Evolutionary conservation across 1,140 invertebrate genomes (phyloP).

Genomic region (Atta colombica): DNA sequence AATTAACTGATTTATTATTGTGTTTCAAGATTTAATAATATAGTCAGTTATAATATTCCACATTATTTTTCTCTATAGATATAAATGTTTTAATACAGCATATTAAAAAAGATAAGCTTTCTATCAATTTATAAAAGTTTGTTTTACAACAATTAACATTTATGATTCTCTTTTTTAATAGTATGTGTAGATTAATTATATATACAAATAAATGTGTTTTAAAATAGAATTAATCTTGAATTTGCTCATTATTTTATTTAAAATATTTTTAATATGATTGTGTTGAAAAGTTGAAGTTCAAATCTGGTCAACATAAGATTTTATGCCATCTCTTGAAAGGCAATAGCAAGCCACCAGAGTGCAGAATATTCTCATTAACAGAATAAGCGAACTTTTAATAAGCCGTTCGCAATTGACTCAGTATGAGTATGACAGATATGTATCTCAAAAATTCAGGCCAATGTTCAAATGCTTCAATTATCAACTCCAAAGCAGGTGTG

Average conservation of each 20-base stretch:
- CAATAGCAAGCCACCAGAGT: too few species aligned
- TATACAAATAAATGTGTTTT: constrained; percentile 33
- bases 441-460: too few species aligned
- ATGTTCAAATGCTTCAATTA: too few species aligned
- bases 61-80: neutral
- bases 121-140: constrained; percentile 35
- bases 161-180: neutral
- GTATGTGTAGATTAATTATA: constrained; percentile 8
- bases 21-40: constrained; percentile 16
- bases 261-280: constrained; percentile 6
- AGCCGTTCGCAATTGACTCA: too few species aligned
- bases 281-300: too few species aligned
- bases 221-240: constrained; percentile 10
- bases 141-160: constrained; percentile 14
- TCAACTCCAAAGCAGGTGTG: too few species aligned
- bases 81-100: neutral
- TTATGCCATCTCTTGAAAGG: too few species aligned
- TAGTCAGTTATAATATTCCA: neutral
- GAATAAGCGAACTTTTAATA: too few species aligned
- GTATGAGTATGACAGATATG: too few species aligned
- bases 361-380: too few species aligned
- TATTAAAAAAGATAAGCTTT: constrained; percentile 14
- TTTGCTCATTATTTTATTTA: neutral
- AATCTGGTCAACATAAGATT: too few species aligned
- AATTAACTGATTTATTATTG: neutral